A percentile compares a stretch with the other conserved stretches of the same genome.
Conservation (phyloP, 2,113 vertebrate genomes). For the Bos indicus region DNA sequence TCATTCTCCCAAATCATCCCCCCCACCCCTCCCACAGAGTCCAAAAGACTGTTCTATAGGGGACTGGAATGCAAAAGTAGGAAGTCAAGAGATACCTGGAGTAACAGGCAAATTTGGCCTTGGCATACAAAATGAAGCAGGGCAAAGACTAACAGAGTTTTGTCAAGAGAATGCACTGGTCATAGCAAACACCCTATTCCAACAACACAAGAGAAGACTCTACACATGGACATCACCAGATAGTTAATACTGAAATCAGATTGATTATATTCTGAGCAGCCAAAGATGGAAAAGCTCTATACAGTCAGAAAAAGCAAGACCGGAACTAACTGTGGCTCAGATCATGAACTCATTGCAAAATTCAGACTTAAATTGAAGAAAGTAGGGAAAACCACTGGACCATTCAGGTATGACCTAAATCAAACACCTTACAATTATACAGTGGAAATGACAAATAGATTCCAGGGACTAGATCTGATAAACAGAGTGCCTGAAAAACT, state of each 20-base stretch:
- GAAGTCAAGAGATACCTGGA: neutral
- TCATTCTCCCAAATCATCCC: no score
- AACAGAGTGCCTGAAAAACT: neutral
- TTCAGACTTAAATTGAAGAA: neutral
- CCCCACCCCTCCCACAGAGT: no score
- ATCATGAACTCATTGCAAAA: neutral
- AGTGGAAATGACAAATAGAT: neutral
- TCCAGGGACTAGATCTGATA: neutral
- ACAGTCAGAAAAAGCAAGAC: neutral
- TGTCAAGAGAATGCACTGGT: neutral
- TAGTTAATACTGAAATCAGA: neutral
- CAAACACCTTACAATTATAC: neutral
- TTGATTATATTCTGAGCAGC: neutral
- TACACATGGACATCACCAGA: neutral
- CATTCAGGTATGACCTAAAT: neutral
- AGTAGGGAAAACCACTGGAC: neutral
- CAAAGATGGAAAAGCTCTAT: neutral
- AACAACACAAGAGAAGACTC: neutral
- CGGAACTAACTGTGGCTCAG: accelerated
- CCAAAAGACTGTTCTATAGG: no score
- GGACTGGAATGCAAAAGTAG: neutral
- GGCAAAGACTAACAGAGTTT: neutral
- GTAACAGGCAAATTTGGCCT: neutral
- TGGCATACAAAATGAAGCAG: neutral
- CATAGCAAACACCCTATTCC: neutral